Base-by-base conservation (phyloP, 2,888 invertebrate genomes). In the Acrobasis consociella region DNA sequence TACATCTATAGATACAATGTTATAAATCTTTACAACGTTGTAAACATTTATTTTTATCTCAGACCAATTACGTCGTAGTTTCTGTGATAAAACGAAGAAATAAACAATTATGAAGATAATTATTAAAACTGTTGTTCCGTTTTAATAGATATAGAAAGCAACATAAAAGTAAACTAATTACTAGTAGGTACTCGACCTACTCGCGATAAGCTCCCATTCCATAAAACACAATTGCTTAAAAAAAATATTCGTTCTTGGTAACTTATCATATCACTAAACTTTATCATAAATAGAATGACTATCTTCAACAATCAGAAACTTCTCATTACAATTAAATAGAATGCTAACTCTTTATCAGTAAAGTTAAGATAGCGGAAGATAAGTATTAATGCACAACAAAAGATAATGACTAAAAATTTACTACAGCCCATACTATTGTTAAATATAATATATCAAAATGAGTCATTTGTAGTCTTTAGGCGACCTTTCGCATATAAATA, bases 401-500 rank as follows among this genome's bases (percentile, higher is more conserved):
- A 11, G 15, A 22, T 59, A 49, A 59, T 37, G 31, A 5, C 16
- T 49, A 15, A 49, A 49, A 59, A 49, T 49, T 59, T 59, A 49
- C 49, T 59, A 59, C 49, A 49, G 49, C 8, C 5, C 49, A 31
- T 59, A 49, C 46, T 56, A 56, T 56, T 49, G 49, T 39, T 60
- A 60, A 60, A 17, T 51, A 39, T 60, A 60, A 17, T 51, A 39
- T 60, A 60, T 51, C 60, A 16, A n/a, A 60, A 60, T 60, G 60
- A 60, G 65, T 67, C 66, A 67, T 67, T 65, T 66, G 64, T 8
- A 31, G 31, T 75, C 74, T 73, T 66, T 70, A 69, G 69, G 69
- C 64, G 63, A 72, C 67, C 66, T 64, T 65, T 66, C 63, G 67
- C 74, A 78, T 83, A 81, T 81, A 77, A 80, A 81, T 82, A 85